A percentile compares a stretch with the other conserved stretches of the same genome.
These are phyloP conservation scores for Amphiprion ocellaris DNA, from an alignment of 2,113 vertebrate species.

Conservation along the genomic window DNA sequence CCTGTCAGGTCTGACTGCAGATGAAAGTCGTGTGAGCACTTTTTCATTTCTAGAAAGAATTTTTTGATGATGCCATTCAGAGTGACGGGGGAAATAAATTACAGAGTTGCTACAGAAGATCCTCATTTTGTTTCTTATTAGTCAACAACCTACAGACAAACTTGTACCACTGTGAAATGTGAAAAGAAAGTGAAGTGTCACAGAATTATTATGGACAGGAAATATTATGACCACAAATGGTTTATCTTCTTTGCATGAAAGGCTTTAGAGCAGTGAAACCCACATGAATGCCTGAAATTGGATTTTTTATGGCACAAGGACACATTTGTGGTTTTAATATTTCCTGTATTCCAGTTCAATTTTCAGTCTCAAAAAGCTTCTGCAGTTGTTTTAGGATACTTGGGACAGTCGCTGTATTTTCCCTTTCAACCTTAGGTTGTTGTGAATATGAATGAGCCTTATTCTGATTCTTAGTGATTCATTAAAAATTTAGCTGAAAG, in stretches of 20 bases:
- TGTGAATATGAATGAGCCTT: slow-evolving; percentile 1
- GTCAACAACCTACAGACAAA: neutral
- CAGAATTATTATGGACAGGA: slow-evolving; percentile 12
- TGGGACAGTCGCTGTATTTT: neutral
- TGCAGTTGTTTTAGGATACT: neutral
- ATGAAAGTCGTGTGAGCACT: slow-evolving; percentile 13
- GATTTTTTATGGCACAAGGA: slow-evolving; percentile 32
- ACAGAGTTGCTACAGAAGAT: neutral
- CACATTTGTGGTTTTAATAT: slow-evolving; percentile 39
- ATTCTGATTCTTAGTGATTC: neutral
- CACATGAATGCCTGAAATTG: neutral
- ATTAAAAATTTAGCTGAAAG: neutral
- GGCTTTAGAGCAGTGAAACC: slow-evolving; percentile 1
- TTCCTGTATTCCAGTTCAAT: slow-evolving; percentile 1
- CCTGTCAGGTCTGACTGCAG: slow-evolving; percentile 18
- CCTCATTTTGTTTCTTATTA: neutral
- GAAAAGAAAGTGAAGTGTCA: slow-evolving; percentile 1
- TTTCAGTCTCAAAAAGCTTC: neutral
- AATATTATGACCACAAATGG: slow-evolving; percentile 18
- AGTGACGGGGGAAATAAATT: slow-evolving; percentile 3
- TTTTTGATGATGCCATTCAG: neutral
- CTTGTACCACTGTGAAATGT: neutral
- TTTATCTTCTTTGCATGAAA: slow-evolving; percentile 24
- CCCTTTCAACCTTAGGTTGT: neutral
- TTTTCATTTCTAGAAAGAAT: neutral